Base-by-base conservation (phyloP, 2,113 vertebrate genomes). In the Columba livia region DNA sequence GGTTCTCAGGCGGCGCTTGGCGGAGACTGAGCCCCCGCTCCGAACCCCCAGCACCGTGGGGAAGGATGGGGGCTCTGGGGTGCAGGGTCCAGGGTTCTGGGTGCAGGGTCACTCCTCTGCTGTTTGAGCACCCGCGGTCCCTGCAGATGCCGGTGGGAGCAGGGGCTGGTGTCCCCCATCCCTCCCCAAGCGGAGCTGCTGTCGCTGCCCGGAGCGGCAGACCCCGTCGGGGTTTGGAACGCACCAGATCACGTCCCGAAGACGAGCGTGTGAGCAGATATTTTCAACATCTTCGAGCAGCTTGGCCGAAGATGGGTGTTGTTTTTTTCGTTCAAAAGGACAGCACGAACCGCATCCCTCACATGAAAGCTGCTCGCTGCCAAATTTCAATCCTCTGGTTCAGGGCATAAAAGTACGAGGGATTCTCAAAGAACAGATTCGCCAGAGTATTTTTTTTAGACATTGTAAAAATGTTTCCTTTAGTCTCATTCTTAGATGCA, bases 131-230 rank as follows among this genome's bases (percentile, higher is more conserved):
- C 44, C 47, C 8, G 1, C 12, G 38, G 19, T 11, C 24, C 9
- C 4, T 21, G 62, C 36, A 10, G 64, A 9, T 32, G 38, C 19
- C 4, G 40, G 53, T 1, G 8, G 61, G 48, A 24, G 40, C n/a
- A 3, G 23, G 32, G 24, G 38, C 42, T 44, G 24, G 29, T n/a
- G 23, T 19, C 15, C 9, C n/a, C 56, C 21, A 14, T 5, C 2
- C 44, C 64, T 2, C 0, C 34, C 44, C 8, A 7, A 14, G 34
- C 14, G 17, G 17, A 51, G 69, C 6, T 6, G 58, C 15, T 53
- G 8, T 9, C 1, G 2, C 3, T 4, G 53, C 36, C 21, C 3
- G 1, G 2, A 0, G 34, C 4, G 12, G 47, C 25, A 26, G 38
- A 50, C 40, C 38, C 13, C 2, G 23, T 0, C 4, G 31, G 13